Evolutionary conservation across 2,113 vertebrate genomes (phyloP), one percentile per base, ranked within the genome.

Genomic region (Scomber colias): DNA sequence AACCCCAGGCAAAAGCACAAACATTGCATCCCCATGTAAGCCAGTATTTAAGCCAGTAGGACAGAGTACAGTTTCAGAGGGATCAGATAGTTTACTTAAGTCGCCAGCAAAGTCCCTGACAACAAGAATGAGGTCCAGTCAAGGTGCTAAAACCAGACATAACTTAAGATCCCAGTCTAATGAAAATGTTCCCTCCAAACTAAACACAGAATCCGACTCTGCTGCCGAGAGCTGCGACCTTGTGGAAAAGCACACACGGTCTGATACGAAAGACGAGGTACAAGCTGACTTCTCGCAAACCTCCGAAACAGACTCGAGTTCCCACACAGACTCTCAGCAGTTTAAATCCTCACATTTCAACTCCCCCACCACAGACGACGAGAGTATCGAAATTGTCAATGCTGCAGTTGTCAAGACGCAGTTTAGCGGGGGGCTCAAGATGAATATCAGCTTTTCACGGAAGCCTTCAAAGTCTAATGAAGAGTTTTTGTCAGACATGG

Each of bases 261-360:
- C 67, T 0, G 11, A 62, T 9, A 3, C 17, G n/a, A 61, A 75
- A 56, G 68, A 60, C 48, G 61, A 61, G 19, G 7, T 0, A 13
- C 60, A 57, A n/a, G 15, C 61, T 9, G 79, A 87, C 59, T 57
- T 65, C 3, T 60, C 40, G 15, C 74, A 77, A 19, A 50, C 50
- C 4, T 83, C 84, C 19, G 83, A 79, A 44, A 49, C 14, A 0
- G 89, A 91, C 24, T 75, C 81, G 0, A 74, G 61, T 16, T 88
- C 84, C n/a, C 84, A 89, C 10, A 90, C 85, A 10, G 82, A 91
- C 35, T 85, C 69, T 0, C 79, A 87, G 66, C 66, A 83, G 0
- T 45, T 49, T 2, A 81, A 92, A 16, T 93, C 93, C 1, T 95
- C 92, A 21, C 67, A 89, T 49, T 78, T 81, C 1, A 86, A 85